Evolutionary conservation across 2,113 vertebrate species (phyloP).

Genomic region (Ia io): DNA sequence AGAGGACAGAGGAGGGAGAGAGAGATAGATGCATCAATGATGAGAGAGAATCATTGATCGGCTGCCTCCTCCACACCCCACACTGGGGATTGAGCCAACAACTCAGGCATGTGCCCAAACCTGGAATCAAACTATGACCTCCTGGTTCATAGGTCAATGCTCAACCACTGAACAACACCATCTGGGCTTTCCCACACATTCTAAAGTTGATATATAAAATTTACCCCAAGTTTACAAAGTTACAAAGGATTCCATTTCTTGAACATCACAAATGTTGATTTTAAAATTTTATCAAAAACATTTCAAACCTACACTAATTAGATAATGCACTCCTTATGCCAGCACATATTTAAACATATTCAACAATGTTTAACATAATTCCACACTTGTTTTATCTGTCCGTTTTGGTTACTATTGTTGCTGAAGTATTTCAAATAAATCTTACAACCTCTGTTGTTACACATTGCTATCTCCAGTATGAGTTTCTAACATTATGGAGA

Average conservation of each 20-base stretch:
- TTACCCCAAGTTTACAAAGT: neutral
- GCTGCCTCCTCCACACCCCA: too few species aligned
- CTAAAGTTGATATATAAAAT: neutral
- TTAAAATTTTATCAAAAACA: neutral
- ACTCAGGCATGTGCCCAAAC: too few species aligned
- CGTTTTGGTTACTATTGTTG: neutral
- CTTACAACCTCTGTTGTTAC: neutral
- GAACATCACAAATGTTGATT: neutral
- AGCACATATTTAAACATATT: neutral
- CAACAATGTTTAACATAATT: neutral
- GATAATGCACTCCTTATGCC: neutral
- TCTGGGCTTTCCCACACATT: neutral
- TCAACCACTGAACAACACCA: too few species aligned
- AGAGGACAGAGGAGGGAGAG: too few species aligned
- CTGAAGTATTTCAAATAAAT: slow-evolving; percentile 14
- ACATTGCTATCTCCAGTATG: neutral
- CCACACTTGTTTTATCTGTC: neutral
- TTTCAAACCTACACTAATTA: neutral
- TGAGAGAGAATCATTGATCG: too few species aligned
- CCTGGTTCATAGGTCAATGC: too few species aligned
- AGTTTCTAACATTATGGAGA: neutral
- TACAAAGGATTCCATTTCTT: neutral
- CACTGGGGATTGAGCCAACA: too few species aligned
- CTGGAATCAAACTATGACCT: too few species aligned
- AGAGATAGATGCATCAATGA: too few species aligned